A percentile compares a stretch with the other conserved stretches of the same genome.
phyloP scores from a whole-genome alignment of 1,140 invertebrate genomes.

The Cotesia typhae region DNA sequence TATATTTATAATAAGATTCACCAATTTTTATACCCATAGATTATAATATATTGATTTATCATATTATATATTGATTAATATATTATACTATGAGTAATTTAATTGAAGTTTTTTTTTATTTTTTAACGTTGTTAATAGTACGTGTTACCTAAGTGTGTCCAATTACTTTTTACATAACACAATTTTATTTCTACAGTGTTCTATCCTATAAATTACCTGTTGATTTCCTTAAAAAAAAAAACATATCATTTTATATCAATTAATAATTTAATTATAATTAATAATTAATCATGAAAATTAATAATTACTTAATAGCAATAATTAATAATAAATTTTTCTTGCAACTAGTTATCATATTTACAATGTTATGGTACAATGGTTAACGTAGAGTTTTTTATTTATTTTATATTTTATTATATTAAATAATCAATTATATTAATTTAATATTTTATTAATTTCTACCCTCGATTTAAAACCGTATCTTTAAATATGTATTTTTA shows the following conservation, averaged over 20 bases:
- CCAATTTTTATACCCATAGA: constrained; percentile 39
- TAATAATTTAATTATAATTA: constrained; percentile 48
- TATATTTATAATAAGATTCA: not conserved
- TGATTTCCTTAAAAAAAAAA: constrained; percentile 56
- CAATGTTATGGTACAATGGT: constrained; percentile 57
- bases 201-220: constrained; percentile 34
- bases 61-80: constrained; percentile 19
- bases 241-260: constrained; percentile 23
- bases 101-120: constrained; percentile 37
- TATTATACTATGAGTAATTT: constrained; percentile 46
- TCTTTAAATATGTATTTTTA: constrained; percentile 32
- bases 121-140: constrained; percentile 11
- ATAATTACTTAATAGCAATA: constrained; percentile 43
- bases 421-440: too few relatives aligned
- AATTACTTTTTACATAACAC: constrained; percentile 4
- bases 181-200: constrained; percentile 19
- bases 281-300: constrained; percentile 39
- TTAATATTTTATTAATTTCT: not conserved
- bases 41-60: constrained; percentile 37
- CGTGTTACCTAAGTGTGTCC: constrained; percentile 42
- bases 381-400: constrained; percentile 8
- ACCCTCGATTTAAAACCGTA: not conserved
- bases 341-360: constrained; percentile 59
- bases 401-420: too few relatives aligned
- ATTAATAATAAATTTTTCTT: constrained; percentile 49